Evolutionary conservation across 2,797 vertebrate genomes (phyloP).

Genomic region (Prionace glauca): DNA sequence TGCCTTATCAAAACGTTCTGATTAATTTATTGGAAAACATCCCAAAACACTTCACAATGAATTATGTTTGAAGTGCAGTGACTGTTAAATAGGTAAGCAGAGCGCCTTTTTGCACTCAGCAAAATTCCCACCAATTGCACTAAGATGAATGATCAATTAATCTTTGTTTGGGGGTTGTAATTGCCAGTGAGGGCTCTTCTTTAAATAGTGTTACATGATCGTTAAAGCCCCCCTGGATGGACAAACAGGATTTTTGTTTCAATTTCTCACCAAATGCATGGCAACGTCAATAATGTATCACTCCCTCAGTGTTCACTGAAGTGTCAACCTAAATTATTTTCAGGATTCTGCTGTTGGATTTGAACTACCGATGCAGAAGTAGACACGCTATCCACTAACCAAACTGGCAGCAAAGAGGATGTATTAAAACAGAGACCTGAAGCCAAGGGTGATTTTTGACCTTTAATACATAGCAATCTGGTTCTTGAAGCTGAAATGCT

Average conservation of each 20-base stretch:
- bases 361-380: neutral
- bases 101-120: neutral
- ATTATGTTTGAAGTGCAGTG: conserved; percentile 28
- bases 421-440: neutral
- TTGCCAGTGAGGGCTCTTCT: neutral
- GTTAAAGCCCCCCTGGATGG: too few species aligned
- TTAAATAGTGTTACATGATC: neutral
- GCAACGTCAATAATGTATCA: neutral
- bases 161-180: neutral
- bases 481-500: neutral
- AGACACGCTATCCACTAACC: neutral
- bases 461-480: neutral
- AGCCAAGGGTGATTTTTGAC: neutral
- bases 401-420: neutral
- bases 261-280: neutral
- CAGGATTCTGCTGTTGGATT: neutral
- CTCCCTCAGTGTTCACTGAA: neutral
- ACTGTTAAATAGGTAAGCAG: neutral
- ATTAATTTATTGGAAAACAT: conserved; percentile 31
- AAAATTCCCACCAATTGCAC: neutral
- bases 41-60: neutral
- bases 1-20: neutral
- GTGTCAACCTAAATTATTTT: neutral
- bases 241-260: neutral
- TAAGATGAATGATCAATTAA: conserved; percentile 20